phyloP scores from a whole-genome alignment of 1,140 invertebrate species.

The Ectropis grisescens region DNA sequence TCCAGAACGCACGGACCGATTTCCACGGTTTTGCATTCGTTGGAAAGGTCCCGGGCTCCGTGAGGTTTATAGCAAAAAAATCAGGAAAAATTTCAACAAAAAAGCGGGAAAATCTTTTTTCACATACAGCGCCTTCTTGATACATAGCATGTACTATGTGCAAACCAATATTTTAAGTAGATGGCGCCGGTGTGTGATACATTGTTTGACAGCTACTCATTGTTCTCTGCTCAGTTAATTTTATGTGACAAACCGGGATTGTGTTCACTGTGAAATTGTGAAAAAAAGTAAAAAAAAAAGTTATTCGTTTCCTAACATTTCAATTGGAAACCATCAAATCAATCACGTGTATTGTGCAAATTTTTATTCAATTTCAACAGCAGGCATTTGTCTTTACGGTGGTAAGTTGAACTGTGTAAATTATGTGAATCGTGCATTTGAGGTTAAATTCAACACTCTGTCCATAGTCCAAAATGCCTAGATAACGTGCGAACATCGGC shows the following conservation, averaged over 20 bases:
- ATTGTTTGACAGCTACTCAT: constrained; percentile 16
- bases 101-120: constrained; percentile 6
- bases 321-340: constrained; percentile 3
- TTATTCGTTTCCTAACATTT: too few species aligned
- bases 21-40: constrained; percentile 13
- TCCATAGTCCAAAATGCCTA: too few species aligned
- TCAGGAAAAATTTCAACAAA: constrained; percentile 4
- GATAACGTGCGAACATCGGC: too few species aligned
- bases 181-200: constrained; percentile 16
- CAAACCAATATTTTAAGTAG: too few species aligned
- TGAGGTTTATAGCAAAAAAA: constrained; percentile 8
- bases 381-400: too few species aligned
- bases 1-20: constrained; percentile 11
- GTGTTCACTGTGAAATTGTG: constrained; percentile 7
- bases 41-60: constrained; percentile 9
- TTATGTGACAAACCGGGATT: constrained; percentile 9
- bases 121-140: constrained; percentile 6
- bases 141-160: constrained; percentile 5
- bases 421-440: too few species aligned
- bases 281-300: neutral
- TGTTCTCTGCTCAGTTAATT: constrained; percentile 18
- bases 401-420: too few species aligned
- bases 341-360: constrained; percentile 8
- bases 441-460: too few species aligned
- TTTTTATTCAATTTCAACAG: constrained; percentile 11